Percentiles rank a stretch among this genome's conserved stretches.
These are phyloP conservation scores for Aelia acuminata DNA, from an alignment of 2,888 invertebrate species.

Conservation along the genomic window DNA sequence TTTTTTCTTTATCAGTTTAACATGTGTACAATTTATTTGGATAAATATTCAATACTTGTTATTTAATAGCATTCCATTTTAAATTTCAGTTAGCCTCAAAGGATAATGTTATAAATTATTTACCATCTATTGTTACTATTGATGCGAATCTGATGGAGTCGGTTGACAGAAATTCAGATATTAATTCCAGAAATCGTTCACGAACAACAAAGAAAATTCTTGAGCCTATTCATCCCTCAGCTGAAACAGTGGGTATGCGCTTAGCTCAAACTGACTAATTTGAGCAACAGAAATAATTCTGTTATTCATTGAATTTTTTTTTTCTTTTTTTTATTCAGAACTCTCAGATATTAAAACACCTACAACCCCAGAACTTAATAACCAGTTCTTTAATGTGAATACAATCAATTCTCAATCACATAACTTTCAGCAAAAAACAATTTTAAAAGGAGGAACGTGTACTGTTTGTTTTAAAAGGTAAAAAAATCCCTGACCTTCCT, in stretches of 20 bases:
- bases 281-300: background rate
- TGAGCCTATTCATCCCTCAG: background rate
- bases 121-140: background rate
- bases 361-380: background rate
- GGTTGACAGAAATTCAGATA: background rate
- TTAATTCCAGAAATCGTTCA: background rate
- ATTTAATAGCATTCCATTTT: background rate
- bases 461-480: slow-evolving; percentile 23
- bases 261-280: background rate
- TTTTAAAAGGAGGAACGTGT: background rate
- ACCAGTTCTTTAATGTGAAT: slow-evolving; percentile 8
- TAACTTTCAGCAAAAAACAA: slow-evolving; percentile 7
- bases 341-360: background rate
- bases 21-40: too few relatives aligned
- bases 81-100: background rate
- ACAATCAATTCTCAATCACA: background rate
- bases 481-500: too few relatives aligned
- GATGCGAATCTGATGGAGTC: background rate
- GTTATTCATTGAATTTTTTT: background rate
- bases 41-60: background rate
- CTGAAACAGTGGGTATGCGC: background rate
- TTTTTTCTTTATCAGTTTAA: too few relatives aligned
- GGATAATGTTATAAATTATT: background rate
- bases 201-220: background rate
- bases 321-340: too few relatives aligned